Evolutionary conservation across 2,113 vertebrate genomes (phyloP).

Genomic region (Stigmatopora nigra): DNA sequence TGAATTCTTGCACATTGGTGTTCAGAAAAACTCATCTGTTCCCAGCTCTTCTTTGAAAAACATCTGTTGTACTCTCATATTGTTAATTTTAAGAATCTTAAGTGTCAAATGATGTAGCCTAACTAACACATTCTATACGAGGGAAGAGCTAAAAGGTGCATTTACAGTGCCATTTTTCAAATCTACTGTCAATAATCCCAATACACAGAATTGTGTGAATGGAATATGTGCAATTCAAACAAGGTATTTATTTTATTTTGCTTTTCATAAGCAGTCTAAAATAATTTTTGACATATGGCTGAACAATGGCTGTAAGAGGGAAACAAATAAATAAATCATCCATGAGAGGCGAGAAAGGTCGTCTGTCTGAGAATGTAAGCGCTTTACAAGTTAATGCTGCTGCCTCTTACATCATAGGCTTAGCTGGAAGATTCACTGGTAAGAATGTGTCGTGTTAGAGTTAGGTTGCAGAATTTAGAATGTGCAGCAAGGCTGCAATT

Average conservation of each 20-base stretch:
- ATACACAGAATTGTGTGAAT: not conserved
- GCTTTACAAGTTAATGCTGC: constrained; percentile 46
- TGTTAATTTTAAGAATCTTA: no score
- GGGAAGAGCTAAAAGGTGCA: no score
- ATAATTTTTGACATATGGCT: not conserved
- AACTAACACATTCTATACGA: no score
- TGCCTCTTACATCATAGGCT: constrained; percentile 53
- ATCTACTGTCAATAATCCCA: no score
- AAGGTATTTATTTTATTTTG: not conserved
- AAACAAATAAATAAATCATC: constrained; percentile 16
- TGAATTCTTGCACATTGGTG: no score
- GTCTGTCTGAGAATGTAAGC: constrained; percentile 46
- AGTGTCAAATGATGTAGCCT: no score
- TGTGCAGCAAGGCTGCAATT: not conserved
- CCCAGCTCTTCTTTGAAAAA: no score
- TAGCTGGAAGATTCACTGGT: constrained; percentile 13
- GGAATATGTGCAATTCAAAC: not conserved
- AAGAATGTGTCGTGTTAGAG: not conserved
- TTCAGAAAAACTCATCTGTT: no score
- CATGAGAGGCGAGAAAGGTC: constrained; percentile 22
- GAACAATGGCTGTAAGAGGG: constrained; percentile 7
- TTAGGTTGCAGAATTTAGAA: not conserved
- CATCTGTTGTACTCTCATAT: no score
- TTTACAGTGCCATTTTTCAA: no score
- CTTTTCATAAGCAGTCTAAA: not conserved